Evolutionary conservation across 2,888 invertebrate species (phyloP), one percentile per base, ranked within the genome.

Genomic region (Mythimna vitellina): DNA sequence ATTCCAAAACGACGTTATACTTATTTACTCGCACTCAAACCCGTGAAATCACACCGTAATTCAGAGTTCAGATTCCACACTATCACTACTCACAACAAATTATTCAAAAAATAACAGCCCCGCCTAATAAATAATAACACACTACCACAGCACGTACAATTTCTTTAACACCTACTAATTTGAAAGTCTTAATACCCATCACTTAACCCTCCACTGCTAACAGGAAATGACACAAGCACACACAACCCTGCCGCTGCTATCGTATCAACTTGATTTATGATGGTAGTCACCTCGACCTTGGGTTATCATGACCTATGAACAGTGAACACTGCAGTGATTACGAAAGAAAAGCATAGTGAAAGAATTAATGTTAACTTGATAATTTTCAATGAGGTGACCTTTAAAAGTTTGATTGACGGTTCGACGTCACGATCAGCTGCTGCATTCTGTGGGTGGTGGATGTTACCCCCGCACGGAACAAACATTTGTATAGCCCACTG

Each of bases 231-330:
- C 65, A 65, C 64, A 65, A 70, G 64, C 71, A 70, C 61, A 73
- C 73, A 73, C 71, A 80, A 80, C 72, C 46, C 72, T 56, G 20
- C 69, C 42, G 61, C 54, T 65, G 60, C 57, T 54, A 78, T 80
- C 76, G 73, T 63, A 76, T 66, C 70, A 35, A 82, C 70, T 75
- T 83, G 84, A 85, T 85, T 80, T 83, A 85, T 84, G 67, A 53
- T 46, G 29, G 25, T 25, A 51, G 0, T 42, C 60, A 66, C 84
- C 84, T 83, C 80, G 70, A 83, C 83, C 76, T 81, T 76, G 65
- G 49, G 25, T 56, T 60, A 70, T 71, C 69, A 54, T 75, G 75
- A 66, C 71, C 67, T 74, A 71, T 70, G 56, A 63, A 58, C 57
- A 42, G 35, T 53, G 9, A 73, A 66, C 57, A 78, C 58, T 75